Evolutionary conservation across 2,113 vertebrate genomes (phyloP).

Genomic region (Dolichallabes microphthalmus): DNA sequence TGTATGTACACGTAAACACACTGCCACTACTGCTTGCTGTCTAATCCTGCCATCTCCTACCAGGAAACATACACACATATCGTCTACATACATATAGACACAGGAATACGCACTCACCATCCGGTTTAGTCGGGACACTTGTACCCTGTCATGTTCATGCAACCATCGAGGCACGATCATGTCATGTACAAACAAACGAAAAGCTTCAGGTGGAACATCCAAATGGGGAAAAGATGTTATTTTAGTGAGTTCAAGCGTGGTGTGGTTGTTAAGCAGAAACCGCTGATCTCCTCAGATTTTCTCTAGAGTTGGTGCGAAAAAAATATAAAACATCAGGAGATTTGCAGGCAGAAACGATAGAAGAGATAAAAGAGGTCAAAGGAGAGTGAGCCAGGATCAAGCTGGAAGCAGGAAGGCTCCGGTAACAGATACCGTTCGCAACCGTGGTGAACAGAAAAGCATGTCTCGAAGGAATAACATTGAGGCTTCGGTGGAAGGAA

Average conservation of each 20-base stretch:
- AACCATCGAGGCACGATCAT: neutral
- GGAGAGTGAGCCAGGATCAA: neutral
- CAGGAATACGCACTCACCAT: neutral
- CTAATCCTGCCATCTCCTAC: neutral
- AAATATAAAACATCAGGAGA: neutral
- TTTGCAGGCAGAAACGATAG: neutral
- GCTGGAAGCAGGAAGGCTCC: neutral
- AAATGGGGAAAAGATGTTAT: neutral
- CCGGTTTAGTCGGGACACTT: neutral
- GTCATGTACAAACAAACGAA: neutral
- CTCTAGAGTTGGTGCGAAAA: neutral
- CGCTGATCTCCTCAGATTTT: neutral
- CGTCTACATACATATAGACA: neutral
- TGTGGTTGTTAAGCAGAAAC: neutral
- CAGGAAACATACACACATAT: neutral
- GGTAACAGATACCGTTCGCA: neutral
- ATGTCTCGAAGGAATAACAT: neutral
- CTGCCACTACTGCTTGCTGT: neutral
- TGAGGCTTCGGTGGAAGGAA: neutral
- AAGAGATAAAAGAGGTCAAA: neutral
- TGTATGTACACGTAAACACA: slow-evolving; percentile 8
- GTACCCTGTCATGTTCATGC: neutral
- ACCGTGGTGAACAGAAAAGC: neutral
- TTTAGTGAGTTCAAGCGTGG: neutral
- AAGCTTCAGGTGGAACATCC: neutral